Evolutionary conservation across 2,888 invertebrate genomes (phyloP), one percentile per base, ranked within the genome.

Genomic region (Troglohyphantes excavatus): DNA sequence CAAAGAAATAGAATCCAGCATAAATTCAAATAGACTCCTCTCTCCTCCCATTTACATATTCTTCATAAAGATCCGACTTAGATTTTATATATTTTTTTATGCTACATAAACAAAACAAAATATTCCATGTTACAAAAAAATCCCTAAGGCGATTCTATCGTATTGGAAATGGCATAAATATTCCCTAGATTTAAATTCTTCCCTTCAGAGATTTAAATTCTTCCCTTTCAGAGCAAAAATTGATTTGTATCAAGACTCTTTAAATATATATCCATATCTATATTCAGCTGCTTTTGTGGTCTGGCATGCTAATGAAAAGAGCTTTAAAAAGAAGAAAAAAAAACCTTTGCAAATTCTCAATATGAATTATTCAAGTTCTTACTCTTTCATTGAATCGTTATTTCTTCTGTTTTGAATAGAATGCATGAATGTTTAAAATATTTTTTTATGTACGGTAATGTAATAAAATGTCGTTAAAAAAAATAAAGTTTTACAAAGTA

Each of bases 151-250:
- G 63, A 29, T 79, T 67, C 26, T 63, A 53, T 33, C n/a, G 26
- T 79, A 88, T 81, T 76, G 61, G 82, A 89, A 89, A 82, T 82
- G 79, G 27, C 70, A 87, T 79, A 82, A 83, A 89, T 73, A 72
- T 53, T 73, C 23, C 33, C 46, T 53, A 73, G 67, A 59, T 61
- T 61, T 65, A 75, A 67, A 53, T 43, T 53, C 63, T 26, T 65
- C 17, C 61, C 19, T 81, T 33, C 21, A 17, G 59, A 73, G 67
- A 59, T 61, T 61, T 65, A 75, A 67, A 53, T 43, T 53, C 63
- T 26, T 65, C 17, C 61, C 19, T 81, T 29, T 67, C 67, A 79
- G 61, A 46, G 61, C 72, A 82, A 70, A 89, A 89, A 89, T 89
- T 89, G 88, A 89, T 89, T 89, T 82, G 82, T 83, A 82, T 75